Evolutionary conservation across 1,140 invertebrate genomes (phyloP).

Genomic region (Acromyrmex heyeri): DNA sequence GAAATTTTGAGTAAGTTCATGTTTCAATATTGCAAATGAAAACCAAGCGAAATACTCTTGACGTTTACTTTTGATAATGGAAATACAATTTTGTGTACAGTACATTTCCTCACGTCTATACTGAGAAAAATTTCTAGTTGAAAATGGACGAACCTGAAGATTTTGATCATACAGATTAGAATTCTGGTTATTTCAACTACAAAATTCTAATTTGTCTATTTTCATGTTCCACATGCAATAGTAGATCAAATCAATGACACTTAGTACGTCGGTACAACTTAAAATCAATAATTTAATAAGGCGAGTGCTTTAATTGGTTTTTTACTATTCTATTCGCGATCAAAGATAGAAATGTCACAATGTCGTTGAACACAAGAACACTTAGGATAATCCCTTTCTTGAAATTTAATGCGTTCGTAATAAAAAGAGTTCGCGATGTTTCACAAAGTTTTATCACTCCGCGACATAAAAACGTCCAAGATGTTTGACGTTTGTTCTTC

Average conservation of each 20-base stretch:
- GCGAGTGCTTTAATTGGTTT: not conserved
- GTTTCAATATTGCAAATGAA: not conserved
- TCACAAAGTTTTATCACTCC: not conserved
- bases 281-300: conserved; percentile 8
- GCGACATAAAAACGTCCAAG: not conserved
- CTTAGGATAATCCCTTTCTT: not conserved
- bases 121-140: not conserved
- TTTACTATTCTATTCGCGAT: not conserved
- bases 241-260: not conserved
- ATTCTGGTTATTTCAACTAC: too few relatives aligned
- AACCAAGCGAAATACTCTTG: not conserved
- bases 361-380: not conserved
- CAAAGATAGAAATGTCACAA: not conserved
- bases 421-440: not conserved
- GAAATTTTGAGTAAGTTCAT: not conserved
- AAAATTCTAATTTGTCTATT: too few relatives aligned
- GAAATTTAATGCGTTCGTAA: not conserved
- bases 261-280: not conserved
- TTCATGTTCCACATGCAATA: not conserved
- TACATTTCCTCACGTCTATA: not conserved
- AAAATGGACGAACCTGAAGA: too few relatives aligned
- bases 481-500: not conserved
- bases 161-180: too few relatives aligned
- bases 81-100: not conserved
- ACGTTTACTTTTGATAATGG: not conserved